A percentile compares a stretch with the other conserved stretches of the same genome.
These are phyloP conservation scores for Dryococelus australis DNA, from an alignment of 2,888 invertebrate genomes.

Conservation along the genomic window DNA sequence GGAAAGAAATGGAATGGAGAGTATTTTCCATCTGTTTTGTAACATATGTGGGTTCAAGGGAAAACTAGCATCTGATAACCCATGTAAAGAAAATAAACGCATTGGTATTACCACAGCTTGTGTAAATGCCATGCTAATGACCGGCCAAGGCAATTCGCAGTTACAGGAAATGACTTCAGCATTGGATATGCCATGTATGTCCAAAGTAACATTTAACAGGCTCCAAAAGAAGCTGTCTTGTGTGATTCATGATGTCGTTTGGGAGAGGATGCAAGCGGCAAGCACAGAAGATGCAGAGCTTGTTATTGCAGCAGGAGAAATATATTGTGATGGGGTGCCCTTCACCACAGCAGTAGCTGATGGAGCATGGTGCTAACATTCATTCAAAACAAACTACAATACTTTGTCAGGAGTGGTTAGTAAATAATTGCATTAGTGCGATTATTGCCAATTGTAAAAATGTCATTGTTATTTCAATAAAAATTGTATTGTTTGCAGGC, in stretches of 20 bases:
- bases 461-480: not conserved
- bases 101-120: not conserved
- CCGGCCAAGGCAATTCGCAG: not conserved
- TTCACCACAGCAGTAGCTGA: not conserved
- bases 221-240: constrained; percentile 5
- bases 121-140: not conserved
- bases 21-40: not conserved
- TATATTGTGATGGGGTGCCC: constrained; percentile 19
- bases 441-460: not conserved
- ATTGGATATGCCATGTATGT: constrained; percentile 2
- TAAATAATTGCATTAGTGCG: not conserved
- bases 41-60: too few species aligned
- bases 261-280: not conserved
- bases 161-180: not conserved
- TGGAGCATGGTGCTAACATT: constrained; percentile 25
- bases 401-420: constrained; percentile 27
- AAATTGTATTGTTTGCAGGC: constrained; percentile 19
- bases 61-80: not conserved
- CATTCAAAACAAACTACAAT: too few species aligned
- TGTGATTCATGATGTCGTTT: constrained; percentile 5
- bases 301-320: constrained; percentile 22
- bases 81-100: not conserved
- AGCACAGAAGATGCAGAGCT: constrained; percentile 23
- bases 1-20: not conserved
- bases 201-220: constrained; percentile 6